A percentile compares a stretch with the other conserved stretches of the same genome.
phyloP scores from a whole-genome alignment of 23 tunicate genomes.

The Halocynthia aurantium region DNA sequence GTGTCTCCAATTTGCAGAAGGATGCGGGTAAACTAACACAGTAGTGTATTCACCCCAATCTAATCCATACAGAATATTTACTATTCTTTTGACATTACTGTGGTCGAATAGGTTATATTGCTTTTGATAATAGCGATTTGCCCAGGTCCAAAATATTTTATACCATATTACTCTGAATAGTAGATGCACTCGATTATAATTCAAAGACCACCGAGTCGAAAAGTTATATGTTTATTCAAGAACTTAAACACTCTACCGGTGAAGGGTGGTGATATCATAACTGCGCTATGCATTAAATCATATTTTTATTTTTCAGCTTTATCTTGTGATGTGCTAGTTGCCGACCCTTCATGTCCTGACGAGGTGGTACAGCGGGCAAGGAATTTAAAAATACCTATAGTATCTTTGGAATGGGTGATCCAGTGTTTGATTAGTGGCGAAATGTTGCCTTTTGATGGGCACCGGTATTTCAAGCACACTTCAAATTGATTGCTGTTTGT shows the following conservation, averaged over 20 bases:
- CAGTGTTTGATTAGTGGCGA: slow-evolving; percentile 15
- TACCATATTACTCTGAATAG: no score
- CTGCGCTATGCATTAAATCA: background rate
- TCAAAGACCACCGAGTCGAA: no score
- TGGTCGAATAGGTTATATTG: no score
- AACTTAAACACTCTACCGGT: no score
- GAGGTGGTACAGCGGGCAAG: background rate
- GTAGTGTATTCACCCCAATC: background rate
- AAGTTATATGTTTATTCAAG: no score
- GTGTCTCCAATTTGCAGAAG: background rate
- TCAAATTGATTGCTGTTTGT: no score
- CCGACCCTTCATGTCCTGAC: slow-evolving; percentile 10
- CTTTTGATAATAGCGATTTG: no score
- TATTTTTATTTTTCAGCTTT: background rate
- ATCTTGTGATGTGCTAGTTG: slow-evolving; percentile 14
- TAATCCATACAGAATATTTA: background rate
- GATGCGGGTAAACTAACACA: background rate
- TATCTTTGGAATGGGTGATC: slow-evolving; percentile 24
- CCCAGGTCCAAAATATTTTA: no score
- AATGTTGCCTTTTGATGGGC: slow-evolving; percentile 14
- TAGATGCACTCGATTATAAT: no score
- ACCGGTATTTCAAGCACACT: background rate
- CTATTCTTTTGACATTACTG: no score
- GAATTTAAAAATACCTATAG: slow-evolving; percentile 2
- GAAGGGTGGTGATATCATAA: no score